These are phyloP conservation scores for Drosophila pegasa DNA, from an alignment of 2,888 invertebrate species.

Conservation along the genomic window DNA sequence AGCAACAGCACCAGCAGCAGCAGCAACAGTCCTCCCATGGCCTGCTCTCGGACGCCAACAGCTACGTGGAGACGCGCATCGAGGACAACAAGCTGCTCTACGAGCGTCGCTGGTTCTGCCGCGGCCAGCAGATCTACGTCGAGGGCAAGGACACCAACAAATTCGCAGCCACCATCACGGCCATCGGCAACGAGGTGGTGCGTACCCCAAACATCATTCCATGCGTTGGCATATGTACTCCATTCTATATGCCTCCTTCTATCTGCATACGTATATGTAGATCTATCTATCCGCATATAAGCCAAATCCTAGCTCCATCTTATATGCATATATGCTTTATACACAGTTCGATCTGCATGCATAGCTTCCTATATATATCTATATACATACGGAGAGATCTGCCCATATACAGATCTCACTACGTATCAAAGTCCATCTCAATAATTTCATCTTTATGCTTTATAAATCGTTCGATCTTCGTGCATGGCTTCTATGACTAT, in stretches of 20 bases:
- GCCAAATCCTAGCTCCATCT: too few relatives aligned
- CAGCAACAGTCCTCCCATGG: slow-evolving; percentile 14
- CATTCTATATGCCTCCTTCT: too few relatives aligned
- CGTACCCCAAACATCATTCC: slow-evolving; percentile 62
- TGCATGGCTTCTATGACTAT: too few relatives aligned
- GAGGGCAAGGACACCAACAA: slow-evolving; percentile 94
- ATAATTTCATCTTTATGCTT: too few relatives aligned
- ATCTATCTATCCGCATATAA: not conserved
- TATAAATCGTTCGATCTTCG: too few relatives aligned
- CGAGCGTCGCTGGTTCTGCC: slow-evolving; percentile 97
- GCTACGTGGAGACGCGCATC: slow-evolving; percentile 92
- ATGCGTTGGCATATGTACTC: too few relatives aligned
- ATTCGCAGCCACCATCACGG: slow-evolving; percentile 95
- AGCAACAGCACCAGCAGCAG: not conserved
- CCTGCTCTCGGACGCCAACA: slow-evolving; percentile 83
- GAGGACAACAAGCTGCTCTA: slow-evolving; percentile 97
- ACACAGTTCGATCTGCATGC: too few relatives aligned
- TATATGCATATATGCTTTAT: too few relatives aligned
- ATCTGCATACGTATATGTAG: not conserved
- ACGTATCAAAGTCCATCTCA: too few relatives aligned
- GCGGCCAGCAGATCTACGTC: slow-evolving; percentile 96
- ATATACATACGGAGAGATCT: too few relatives aligned
- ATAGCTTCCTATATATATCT: too few relatives aligned
- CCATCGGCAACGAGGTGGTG: slow-evolving; percentile 95
- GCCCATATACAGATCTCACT: too few relatives aligned